Conservation (phyloP, 2,888 invertebrate species). For the Drosophila meridiana region DNA sequence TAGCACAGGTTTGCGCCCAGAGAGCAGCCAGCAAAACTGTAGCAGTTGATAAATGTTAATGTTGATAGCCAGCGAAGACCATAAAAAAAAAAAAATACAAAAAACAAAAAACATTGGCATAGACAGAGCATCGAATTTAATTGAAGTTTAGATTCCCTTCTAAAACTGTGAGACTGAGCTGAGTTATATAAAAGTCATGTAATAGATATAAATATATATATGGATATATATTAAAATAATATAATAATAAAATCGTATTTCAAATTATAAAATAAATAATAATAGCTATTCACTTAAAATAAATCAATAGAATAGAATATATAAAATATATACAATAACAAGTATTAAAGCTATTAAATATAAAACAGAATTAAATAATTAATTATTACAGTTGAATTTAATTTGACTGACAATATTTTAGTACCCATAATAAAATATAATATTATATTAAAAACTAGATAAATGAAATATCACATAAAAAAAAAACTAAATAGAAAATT, state of each 20-base stretch:
- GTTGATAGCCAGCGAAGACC: constrained; percentile 70
- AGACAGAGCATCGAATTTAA: constrained; percentile 4
- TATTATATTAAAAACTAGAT: neutral
- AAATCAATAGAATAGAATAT: too few relatives aligned
- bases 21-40: constrained; percentile 63
- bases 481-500: neutral
- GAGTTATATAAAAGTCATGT: neutral
- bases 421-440: too few relatives aligned
- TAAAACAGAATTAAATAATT: too few relatives aligned
- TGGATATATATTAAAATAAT: neutral
- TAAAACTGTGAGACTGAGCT: constrained; percentile 2
- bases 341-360: too few relatives aligned
- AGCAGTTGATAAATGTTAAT: constrained; percentile 79
- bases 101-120: constrained; percentile 5
- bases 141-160: constrained; percentile 37
- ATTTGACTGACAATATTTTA: too few relatives aligned
- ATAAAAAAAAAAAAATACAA: constrained; percentile 24
- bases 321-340: too few relatives aligned
- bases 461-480: neutral
- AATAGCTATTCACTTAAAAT: neutral
- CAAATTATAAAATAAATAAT: neutral
- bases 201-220: neutral
- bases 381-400: too few relatives aligned
- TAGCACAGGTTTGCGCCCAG: constrained; percentile 71
- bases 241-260: neutral